phyloP scores from a whole-genome alignment of 2,113 vertebrate species.

The Psettodes erumei region DNA sequence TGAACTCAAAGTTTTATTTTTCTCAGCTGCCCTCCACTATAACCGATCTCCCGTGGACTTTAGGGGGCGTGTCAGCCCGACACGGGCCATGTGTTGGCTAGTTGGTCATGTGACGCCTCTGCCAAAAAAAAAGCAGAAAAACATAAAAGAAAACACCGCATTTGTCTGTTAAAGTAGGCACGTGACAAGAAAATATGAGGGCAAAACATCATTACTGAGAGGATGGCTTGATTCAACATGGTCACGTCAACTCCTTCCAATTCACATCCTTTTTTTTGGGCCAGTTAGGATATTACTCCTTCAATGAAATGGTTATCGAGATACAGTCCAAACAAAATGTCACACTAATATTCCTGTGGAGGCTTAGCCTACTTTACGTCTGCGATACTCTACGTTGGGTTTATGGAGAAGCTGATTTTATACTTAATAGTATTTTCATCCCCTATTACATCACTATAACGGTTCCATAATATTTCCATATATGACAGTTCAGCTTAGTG shows the following conservation, averaged over 20 bases:
- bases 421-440: conserved; percentile 46
- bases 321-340: conserved; percentile 20
- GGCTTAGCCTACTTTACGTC: conserved; percentile 48
- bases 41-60: conserved; percentile 9
- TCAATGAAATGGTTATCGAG: conserved; percentile 2
- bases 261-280: not conserved
- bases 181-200: not conserved
- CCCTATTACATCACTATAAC: conserved; percentile 28
- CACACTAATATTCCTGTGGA: conserved; percentile 10
- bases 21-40: conserved; percentile 2
- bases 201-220: not conserved
- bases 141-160: not conserved
- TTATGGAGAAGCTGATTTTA: conserved; percentile 43
- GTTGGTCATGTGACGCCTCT: conserved; percentile 47
- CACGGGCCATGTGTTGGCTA: conserved; percentile 46
- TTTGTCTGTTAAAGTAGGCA: not conserved
- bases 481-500: not conserved
- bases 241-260: not conserved
- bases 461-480: not conserved
- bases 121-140: not conserved
- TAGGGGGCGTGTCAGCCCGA: conserved; percentile 61
- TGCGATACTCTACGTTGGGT: conserved; percentile 15
- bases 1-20: not conserved
- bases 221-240: no score
- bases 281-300: not conserved